These are phyloP conservation scores for Nycticryphes semicollaris DNA, from an alignment of 2,113 vertebrate species.

Conservation along the genomic window DNA sequence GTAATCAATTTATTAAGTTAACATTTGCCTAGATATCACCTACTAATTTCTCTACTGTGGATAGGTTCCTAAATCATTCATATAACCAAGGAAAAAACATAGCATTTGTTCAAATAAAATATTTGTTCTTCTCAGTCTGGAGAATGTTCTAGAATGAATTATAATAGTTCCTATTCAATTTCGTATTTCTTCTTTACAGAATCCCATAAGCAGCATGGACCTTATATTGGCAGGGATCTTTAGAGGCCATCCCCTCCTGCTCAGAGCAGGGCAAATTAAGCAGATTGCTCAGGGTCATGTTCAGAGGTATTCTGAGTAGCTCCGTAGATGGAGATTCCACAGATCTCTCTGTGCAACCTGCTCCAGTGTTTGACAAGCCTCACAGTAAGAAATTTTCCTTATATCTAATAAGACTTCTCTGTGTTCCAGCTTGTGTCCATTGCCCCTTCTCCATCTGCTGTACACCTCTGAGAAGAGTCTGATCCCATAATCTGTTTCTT, in stretches of 20 bases:
- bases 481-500: not conserved
- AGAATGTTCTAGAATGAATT: not conserved
- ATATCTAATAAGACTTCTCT: not conserved
- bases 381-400: not conserved
- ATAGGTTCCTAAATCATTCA: not conserved
- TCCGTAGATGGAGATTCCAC: not conserved
- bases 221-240: not conserved
- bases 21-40: not conserved
- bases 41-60: not conserved
- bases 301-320: not conserved
- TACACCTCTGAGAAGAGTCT: not conserved
- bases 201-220: not conserved
- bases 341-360: fast-evolving
- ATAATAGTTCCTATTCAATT: not conserved
- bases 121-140: fast-evolving
- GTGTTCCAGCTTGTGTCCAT: not conserved
- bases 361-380: not conserved
- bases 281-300: not conserved
- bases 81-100: not conserved
- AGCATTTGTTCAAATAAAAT: not conserved
- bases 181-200: not conserved
- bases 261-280: not conserved
- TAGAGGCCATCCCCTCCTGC: not conserved
- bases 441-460: not conserved
- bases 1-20: not conserved